Evolutionary conservation across 2,797 vertebrate genomes (phyloP).

Genomic region (Otus scops): DNA sequence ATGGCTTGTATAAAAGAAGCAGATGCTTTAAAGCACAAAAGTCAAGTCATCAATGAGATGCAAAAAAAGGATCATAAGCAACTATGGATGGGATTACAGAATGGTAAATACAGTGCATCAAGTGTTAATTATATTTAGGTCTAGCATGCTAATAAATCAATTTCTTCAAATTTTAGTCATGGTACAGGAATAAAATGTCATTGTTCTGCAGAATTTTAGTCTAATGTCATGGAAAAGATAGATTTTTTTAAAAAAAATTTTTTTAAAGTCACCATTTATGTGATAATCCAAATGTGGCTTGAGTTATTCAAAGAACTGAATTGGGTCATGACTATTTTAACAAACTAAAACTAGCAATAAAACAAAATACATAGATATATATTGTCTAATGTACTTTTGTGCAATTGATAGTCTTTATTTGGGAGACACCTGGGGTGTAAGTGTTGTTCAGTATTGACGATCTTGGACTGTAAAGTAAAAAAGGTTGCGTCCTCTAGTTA

Average conservation of each 20-base stretch:
- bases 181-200: neutral
- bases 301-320: neutral
- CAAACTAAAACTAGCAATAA: neutral
- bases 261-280: neutral
- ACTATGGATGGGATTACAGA: conserved; percentile 98
- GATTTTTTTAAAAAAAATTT: no score
- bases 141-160: neutral
- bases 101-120: conserved; percentile 79
- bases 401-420: neutral
- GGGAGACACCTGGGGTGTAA: neutral
- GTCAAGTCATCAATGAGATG: conserved; percentile 98
- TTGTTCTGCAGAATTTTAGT: neutral
- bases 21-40: conserved; percentile 98
- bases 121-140: neutral
- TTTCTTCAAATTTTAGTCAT: neutral
- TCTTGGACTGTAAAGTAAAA: neutral
- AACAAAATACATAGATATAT: neutral
- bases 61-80: conserved; percentile 99
- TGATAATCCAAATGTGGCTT: neutral
- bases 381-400: neutral
- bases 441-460: neutral
- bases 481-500: neutral
- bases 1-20: conserved; percentile 99
- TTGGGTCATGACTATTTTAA: neutral
- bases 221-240: neutral